Evolutionary conservation across 2,888 invertebrate genomes (phyloP), one percentile per base, ranked within the genome.

Genomic region (Stenotaenia linearis): DNA sequence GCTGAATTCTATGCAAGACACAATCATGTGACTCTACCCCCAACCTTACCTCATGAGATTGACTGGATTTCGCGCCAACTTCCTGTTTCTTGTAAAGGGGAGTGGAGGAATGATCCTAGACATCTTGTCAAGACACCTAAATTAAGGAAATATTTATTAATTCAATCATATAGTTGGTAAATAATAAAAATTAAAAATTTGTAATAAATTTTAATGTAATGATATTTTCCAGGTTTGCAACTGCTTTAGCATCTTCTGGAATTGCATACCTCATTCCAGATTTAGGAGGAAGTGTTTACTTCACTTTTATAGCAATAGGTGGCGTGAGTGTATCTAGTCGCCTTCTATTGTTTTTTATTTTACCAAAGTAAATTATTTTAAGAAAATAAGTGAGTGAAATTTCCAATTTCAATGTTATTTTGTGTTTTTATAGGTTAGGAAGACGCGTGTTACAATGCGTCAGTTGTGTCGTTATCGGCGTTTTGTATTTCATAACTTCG

Each of bases 261-360:
- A 35, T 61, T 9, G n/a, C 56, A 10, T 30, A 37, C 61, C 12
- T 61, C 3, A 78, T 78, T 10, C 78, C 78, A 9, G 32, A 12
- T 7, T 25, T 78, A n/a, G 78, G 78, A n/a, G 78, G 78, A 50
- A 61, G 61, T 37, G n/a, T 78, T 18, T 61, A 78, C 78, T 78
- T 61, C 37, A 32, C 78, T 28, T 78, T 78, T 23, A 56, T 78
- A 28, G 56, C 78, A 32, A 78, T 78, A 30, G 78, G 78, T 35
- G 78, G 78, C 32, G 78, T 78, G n/a, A n/a, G 61, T 12, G 30
- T 78, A 7, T 78, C 78, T 32, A 78, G 78, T 61, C 78, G 78
- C 56, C 78, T 78, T 1, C 23, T 78, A 18, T 25, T 78, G 1
- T 30, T 78, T 28, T 78, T 78, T 56, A 78, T 78, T 18, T 15